Base-by-base conservation (phyloP, 2,113 vertebrate genomes). In the Bubo bubo region DNA sequence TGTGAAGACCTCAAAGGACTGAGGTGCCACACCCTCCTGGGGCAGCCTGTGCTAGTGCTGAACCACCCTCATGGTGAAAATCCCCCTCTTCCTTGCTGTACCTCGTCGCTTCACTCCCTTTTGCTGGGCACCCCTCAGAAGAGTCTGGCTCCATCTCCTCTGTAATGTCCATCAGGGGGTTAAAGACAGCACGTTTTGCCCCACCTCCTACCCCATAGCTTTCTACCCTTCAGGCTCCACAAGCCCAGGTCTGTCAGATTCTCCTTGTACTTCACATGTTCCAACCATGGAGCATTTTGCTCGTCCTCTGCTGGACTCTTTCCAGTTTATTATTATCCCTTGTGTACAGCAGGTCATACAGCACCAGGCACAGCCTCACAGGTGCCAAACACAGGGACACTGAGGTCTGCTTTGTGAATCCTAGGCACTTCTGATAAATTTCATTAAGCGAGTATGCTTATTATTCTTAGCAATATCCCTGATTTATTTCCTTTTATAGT, bases 41-140 rank as follows among this genome's bases (percentile, higher is more conserved):
- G 58, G 9, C 34, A 49, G 12, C 7, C 18, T 60, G 16, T 86
- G 45, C 19, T 30, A 39, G 37, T 52, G 18, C 47, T 28, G 55
- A 79, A 56, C 13, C 21, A 43, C 9, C 8, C 3, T 30, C 12
- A 24, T 9, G 12, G 22, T 20, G 27, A 62, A 84, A 79, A 66
- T 21, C 27, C 3, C 76, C 14, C 21, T 70, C 12, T 16, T 41
- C 37, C 20, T 52, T 55, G 23, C 22, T 55, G 30, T 18, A 60
- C 14, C 26, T 67, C 1, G 0, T 43, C 20, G 9, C 13, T 19
- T 72, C 2, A 0, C 10, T 59, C 43, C 34, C 17, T 27, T 60
- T 79, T 84, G 8, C 39, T 70, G n/a, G 35, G 10, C 30, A 56
- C 16, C 15, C 63, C 26, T 43, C 43, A 23, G 23, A 32, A 76